Evolutionary conservation across 2,113 vertebrate species (phyloP).

Genomic region (Phylloscopus trochilus): DNA sequence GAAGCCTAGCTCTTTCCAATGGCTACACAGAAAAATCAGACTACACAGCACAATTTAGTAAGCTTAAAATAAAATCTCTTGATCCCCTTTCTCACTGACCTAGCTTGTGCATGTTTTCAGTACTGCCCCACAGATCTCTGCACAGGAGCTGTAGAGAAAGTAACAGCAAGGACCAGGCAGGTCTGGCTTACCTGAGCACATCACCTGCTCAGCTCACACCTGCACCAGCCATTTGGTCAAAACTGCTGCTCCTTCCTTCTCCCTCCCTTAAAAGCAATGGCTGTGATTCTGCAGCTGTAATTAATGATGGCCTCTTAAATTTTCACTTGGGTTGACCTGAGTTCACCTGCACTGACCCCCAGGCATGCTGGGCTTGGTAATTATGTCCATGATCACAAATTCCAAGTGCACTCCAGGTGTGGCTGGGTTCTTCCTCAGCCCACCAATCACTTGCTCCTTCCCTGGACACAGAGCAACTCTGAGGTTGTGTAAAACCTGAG

Average conservation of each 20-base stretch:
- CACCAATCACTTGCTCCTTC: neutral
- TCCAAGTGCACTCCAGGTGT: neutral
- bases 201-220: neutral
- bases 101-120: rapidly evolving
- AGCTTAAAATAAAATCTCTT: neutral
- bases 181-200: neutral
- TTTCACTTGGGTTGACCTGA: neutral
- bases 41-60: neutral
- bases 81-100: neutral
- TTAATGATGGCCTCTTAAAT: neutral
- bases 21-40: neutral
- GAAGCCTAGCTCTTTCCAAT: neutral
- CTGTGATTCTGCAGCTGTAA: neutral
- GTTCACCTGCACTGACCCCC: neutral
- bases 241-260: neutral
- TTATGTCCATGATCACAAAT: neutral
- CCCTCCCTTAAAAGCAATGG: neutral
- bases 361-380: neutral
- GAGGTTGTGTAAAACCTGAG: neutral
- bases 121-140: neutral
- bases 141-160: neutral
- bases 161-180: neutral
- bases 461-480: rapidly evolving
- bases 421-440: neutral
- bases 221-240: neutral